phyloP scores from a whole-genome alignment of 2,797 vertebrate genomes.

The Tiaroga cobitis region DNA sequence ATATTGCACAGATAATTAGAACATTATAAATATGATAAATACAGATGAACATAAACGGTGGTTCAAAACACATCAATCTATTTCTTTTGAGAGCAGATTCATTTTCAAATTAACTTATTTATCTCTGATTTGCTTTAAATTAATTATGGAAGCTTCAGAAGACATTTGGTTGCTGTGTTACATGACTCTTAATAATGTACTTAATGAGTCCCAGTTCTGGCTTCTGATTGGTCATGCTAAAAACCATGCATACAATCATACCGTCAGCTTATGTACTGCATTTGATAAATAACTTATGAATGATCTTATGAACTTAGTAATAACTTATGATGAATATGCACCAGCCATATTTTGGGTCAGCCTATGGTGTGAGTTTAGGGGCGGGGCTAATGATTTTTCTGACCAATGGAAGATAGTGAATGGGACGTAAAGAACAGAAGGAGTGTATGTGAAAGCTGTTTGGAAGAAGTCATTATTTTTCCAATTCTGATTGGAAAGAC shows the following conservation, averaged over 20 bases:
- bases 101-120: constrained; percentile 39
- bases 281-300: background rate
- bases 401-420: too few species aligned
- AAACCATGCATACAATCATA: background rate
- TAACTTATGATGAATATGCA: too few species aligned
- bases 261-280: background rate
- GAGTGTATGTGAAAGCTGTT: too few species aligned
- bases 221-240: background rate
- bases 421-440: too few species aligned
- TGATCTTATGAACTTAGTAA: too few species aligned
- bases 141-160: background rate
- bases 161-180: background rate
- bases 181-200: background rate
- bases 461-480: background rate
- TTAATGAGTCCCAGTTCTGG: background rate
- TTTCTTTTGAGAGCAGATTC: constrained; percentile 48
- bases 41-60: constrained; percentile 67
- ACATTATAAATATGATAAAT: constrained; percentile 68
- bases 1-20: constrained; percentile 70
- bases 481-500: background rate
- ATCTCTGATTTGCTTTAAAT: constrained; percentile 35
- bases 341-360: background rate
- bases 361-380: background rate
- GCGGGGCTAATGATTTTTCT: too few species aligned
- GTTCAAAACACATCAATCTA: constrained; percentile 56